Conservation (phyloP, 2,113 vertebrate species). For the Lagopus muta region DNA sequence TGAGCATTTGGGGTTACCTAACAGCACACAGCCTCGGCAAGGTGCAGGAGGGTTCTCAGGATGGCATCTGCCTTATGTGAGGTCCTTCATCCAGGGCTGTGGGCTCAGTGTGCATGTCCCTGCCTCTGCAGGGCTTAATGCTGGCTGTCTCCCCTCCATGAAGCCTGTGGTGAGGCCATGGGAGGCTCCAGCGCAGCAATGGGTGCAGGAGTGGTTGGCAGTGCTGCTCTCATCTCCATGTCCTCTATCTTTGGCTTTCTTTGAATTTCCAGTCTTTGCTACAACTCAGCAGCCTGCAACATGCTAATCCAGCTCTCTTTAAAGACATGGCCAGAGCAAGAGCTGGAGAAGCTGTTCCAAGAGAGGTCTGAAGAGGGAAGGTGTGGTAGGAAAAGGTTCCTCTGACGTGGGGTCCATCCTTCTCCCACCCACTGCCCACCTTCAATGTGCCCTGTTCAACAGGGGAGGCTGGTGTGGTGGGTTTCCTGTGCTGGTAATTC, state of each 20-base stretch:
- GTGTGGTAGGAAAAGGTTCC: background rate
- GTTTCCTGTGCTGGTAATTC: background rate
- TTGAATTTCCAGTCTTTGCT: background rate
- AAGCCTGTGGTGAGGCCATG: background rate
- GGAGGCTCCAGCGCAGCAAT: background rate
- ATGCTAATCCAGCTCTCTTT: background rate
- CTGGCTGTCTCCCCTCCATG: background rate
- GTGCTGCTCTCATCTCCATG: background rate
- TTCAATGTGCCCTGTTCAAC: background rate
- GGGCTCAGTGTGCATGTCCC: background rate
- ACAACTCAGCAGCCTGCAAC: background rate
- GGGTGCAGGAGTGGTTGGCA: background rate
- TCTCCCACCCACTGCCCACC: background rate
- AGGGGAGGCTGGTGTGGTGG: background rate
- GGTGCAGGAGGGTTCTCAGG: background rate
- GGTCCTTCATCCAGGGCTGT: background rate
- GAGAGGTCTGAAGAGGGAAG: background rate
- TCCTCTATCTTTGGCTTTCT: background rate
- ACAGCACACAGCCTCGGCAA: background rate
- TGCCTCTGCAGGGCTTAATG: too few relatives aligned
- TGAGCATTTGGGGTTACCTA: background rate
- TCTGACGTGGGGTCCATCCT: background rate
- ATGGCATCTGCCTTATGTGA: fast-evolving
- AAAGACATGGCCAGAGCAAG: background rate
- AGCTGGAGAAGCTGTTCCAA: background rate